These are phyloP conservation scores for Thysanoteuthis rhombus DNA, from an alignment of 2,888 invertebrate species.

Conservation along the genomic window DNA sequence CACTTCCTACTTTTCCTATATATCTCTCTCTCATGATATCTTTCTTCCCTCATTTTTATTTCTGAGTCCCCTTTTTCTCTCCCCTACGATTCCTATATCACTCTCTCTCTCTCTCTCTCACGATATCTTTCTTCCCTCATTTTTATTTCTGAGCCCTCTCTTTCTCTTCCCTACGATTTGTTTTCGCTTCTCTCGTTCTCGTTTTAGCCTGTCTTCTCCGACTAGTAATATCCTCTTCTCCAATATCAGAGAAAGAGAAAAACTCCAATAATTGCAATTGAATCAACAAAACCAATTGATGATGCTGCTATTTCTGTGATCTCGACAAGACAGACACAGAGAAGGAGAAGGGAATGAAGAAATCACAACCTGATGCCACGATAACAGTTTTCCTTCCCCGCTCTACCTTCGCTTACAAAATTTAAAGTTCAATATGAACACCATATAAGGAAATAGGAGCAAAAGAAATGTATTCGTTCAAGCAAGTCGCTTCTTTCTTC, in stretches of 20 bases:
- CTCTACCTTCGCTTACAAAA: not conserved
- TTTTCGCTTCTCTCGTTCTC: not conserved
- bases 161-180: no score
- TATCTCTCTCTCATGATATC: no score
- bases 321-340: no score
- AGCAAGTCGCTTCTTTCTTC: not conserved
- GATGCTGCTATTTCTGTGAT: not conserved
- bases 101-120: no score
- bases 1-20: no score
- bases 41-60: no score
- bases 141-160: no score
- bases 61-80: no score
- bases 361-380: no score
- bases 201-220: not conserved
- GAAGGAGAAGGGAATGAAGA: not conserved
- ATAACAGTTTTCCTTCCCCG: not conserved
- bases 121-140: no score
- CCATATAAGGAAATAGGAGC: not conserved
- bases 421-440: not conserved
- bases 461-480: not conserved
- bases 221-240: not conserved
- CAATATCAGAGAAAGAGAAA: not conserved
- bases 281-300: conserved; percentile 12
- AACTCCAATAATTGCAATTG: not conserved
- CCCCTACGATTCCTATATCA: no score